These are phyloP conservation scores for Vespertilio murinus DNA, from an alignment of 2,797 vertebrate genomes.

Conservation along the genomic window DNA sequence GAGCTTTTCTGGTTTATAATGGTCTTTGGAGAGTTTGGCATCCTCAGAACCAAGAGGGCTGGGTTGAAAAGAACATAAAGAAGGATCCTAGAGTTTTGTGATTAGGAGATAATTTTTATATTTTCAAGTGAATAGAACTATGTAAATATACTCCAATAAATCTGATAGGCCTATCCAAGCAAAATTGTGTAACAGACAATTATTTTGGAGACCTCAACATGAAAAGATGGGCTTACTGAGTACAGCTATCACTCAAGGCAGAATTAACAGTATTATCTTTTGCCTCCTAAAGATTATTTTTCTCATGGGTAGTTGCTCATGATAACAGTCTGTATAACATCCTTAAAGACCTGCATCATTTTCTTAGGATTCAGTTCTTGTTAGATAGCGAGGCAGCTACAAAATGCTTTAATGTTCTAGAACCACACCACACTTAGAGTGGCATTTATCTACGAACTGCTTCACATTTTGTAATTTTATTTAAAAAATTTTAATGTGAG, in stretches of 20 bases:
- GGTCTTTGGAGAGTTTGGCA: background rate
- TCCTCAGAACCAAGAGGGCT: background rate
- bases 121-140: background rate
- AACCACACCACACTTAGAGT: background rate
- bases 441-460: background rate
- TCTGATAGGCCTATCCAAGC: background rate
- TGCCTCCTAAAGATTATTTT: background rate
- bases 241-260: background rate
- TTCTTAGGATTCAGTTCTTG: background rate
- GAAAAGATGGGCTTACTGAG: background rate
- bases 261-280: constrained; percentile 17
- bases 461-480: background rate
- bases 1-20: background rate
- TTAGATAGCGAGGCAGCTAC: background rate
- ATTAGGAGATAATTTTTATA: background rate
- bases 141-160: background rate
- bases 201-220: background rate
- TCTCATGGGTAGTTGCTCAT: background rate
- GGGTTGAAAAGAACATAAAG: background rate
- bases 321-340: background rate
- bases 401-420: background rate
- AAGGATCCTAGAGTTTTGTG: background rate
- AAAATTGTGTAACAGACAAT: background rate
- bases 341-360: background rate
- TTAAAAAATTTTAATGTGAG: background rate